A percentile compares a stretch with the other conserved stretches of the same genome.
Evolutionary conservation across 2,113 vertebrate genomes (phyloP).

Genomic region (Hyla sarda): DNA sequence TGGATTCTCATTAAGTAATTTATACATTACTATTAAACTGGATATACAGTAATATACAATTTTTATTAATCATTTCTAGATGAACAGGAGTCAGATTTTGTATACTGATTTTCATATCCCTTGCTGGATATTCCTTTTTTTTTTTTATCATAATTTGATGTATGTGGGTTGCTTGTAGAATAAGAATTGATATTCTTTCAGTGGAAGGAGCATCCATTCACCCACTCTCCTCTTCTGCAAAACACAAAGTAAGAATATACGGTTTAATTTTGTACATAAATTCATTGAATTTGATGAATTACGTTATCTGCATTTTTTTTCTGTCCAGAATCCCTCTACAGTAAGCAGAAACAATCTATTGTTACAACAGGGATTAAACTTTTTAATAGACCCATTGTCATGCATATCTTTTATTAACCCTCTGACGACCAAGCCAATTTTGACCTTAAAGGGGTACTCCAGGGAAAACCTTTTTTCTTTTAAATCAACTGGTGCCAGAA

Average conservation of each 20-base stretch:
- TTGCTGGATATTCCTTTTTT: neutral
- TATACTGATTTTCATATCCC: neutral
- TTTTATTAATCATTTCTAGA: neutral
- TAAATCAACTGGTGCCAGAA: too few species aligned
- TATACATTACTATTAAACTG: too few species aligned
- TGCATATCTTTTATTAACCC: too few species aligned
- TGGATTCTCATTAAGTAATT: neutral
- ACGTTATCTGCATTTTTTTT: neutral
- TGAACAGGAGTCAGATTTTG: too few species aligned
- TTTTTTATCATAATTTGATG: neutral
- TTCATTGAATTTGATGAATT: neutral
- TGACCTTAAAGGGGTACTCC: too few species aligned
- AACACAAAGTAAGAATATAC: slow-evolving; percentile 2
- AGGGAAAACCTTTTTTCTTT: too few species aligned
- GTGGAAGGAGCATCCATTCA: neutral
- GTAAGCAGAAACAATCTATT: too few species aligned
- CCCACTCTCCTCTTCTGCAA: slow-evolving; percentile 43
- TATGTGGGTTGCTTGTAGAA: neutral
- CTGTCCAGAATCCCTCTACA: too few species aligned
- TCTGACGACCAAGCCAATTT: too few species aligned
- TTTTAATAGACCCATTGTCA: too few species aligned
- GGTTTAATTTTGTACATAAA: neutral
- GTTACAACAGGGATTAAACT: too few species aligned
- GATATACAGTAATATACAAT: neutral
- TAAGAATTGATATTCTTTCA: neutral